phyloP scores from a whole-genome alignment of 1,140 invertebrate genomes.

The honey bee (Apis mellifera) region Amel_HAv3.1 CM009942.2:436001-436500 shows the following conservation, averaged over 20 bases:
- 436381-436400: slow-evolving; percentile 9
- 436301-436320: too few species aligned
- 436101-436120: too few species aligned
- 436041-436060: slow-evolving; percentile 58
- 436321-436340: too few species aligned
- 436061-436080: slow-evolving; percentile 54
- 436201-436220: neutral
- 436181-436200: neutral
- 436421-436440: slow-evolving; percentile 47
- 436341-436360: too few species aligned
- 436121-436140: neutral
- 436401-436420: slow-evolving; percentile 39
- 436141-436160: slow-evolving; percentile 1
- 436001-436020: slow-evolving; percentile 65
- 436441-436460: slow-evolving; percentile 65
- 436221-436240: too few species aligned
- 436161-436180: neutral
- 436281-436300: too few species aligned
- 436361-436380: neutral
- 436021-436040: slow-evolving; percentile 53
- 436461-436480: slow-evolving; percentile 53
- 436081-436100: too few species aligned
- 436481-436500: slow-evolving; percentile 60
- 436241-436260: too few species aligned
- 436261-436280: too few species aligned